Percentiles rank a stretch among this genome's conserved stretches.
Evolutionary conservation across 2,797 vertebrate genomes (phyloP).

Genomic region (Sebastes taczanowskii): DNA sequence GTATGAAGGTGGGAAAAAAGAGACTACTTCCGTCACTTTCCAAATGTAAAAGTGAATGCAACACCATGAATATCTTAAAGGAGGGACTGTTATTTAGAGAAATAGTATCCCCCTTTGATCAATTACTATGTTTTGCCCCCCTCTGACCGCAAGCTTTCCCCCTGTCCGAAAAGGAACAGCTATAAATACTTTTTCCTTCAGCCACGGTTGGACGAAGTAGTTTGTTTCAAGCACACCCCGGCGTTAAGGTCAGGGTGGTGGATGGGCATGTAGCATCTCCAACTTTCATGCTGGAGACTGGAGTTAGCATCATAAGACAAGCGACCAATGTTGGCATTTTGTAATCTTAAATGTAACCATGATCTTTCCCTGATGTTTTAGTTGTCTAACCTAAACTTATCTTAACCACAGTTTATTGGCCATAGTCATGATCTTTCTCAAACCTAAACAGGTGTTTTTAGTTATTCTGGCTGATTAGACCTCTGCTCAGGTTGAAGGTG

Average conservation of each 20-base stretch:
- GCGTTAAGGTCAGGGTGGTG: background rate
- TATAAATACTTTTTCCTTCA: background rate
- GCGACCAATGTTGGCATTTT: background rate
- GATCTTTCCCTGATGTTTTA: background rate
- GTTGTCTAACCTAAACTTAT: background rate
- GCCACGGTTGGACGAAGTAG: background rate
- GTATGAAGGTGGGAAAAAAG: background rate
- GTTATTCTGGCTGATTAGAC: too few relatives aligned
- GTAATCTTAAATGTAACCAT: background rate
- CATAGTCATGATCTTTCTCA: background rate
- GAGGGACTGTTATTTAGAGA: background rate
- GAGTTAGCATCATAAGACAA: background rate
- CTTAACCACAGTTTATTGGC: background rate
- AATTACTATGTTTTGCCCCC: background rate
- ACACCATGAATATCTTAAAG: background rate
- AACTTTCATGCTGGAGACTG: background rate
- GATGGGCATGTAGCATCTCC: background rate
- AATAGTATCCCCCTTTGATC: background rate
- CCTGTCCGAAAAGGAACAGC: background rate
- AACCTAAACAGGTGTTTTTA: background rate
- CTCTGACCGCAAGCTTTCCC: background rate
- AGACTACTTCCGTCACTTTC: background rate
- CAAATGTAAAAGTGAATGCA: background rate
- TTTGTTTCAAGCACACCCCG: background rate
- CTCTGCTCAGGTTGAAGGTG: background rate